phyloP scores from a whole-genome alignment of 1,140 invertebrate genomes.

The Brachystomella parvula region DNA sequence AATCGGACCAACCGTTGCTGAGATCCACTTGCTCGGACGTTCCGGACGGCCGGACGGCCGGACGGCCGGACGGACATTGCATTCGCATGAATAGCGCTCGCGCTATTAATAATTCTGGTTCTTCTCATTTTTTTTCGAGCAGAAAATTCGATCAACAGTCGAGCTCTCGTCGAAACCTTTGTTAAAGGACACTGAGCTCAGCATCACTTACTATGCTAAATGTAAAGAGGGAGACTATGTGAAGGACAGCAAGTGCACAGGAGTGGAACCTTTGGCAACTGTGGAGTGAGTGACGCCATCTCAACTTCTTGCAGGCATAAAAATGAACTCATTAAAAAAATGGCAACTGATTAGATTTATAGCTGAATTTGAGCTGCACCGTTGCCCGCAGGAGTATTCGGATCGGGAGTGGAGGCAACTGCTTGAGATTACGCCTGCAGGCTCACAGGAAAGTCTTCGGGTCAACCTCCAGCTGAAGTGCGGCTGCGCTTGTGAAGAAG shows the following conservation, averaged over 20 bases:
- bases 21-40: too few species aligned
- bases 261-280: not conserved
- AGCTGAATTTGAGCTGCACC: slow-evolving; percentile 39
- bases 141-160: slow-evolving; percentile 18
- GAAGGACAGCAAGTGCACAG: not conserved
- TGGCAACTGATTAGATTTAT: slow-evolving; percentile 12
- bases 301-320: not conserved
- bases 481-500: slow-evolving; percentile 49
- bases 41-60: not conserved
- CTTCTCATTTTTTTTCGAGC: not conserved
- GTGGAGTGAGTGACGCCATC: not conserved
- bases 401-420: slow-evolving; percentile 43
- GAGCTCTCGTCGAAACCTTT: not conserved
- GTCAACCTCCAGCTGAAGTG: slow-evolving; percentile 50
- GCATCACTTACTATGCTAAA: not conserved
- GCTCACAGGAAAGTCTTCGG: slow-evolving; percentile 47
- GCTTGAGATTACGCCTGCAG: slow-evolving; percentile 49
- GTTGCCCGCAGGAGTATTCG: slow-evolving; percentile 41
- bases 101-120: not conserved
- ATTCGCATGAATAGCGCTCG: not conserved
- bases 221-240: not conserved
- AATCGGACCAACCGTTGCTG: too few species aligned
- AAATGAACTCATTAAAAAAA: not conserved
- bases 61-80: not conserved
- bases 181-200: slow-evolving; percentile 12